Evolutionary conservation across 2,797 vertebrate species (phyloP).

Genomic region (Xenops minutus): DNA sequence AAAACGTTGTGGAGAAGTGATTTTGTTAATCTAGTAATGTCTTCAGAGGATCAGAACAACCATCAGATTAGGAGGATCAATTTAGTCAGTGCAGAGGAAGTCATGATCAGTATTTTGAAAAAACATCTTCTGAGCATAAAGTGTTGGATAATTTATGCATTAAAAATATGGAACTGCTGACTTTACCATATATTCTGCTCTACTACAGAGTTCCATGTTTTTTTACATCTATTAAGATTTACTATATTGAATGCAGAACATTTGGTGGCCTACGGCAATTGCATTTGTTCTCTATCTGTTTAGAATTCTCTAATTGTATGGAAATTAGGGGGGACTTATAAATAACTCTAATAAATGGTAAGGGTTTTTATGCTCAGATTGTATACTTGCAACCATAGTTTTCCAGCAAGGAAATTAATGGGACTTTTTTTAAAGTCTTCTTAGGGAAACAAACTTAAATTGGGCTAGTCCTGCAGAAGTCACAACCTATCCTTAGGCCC

Average conservation of each 20-base stretch:
- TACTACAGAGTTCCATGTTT: neutral
- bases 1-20: neutral
- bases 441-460: neutral
- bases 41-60: constrained; percentile 12
- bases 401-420: neutral
- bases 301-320: neutral
- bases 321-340: neutral
- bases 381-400: neutral
- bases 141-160: neutral
- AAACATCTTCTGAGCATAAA: neutral
- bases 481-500: neutral
- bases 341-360: neutral
- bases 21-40: neutral
- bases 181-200: neutral
- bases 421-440: neutral
- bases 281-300: neutral
- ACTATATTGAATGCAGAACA: neutral
- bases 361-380: neutral
- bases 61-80: neutral
- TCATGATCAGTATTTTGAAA: neutral
- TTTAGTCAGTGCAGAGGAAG: neutral
- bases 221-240: neutral
- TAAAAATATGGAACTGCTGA: neutral
- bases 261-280: neutral
- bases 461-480: neutral